Evolutionary conservation across 2,888 invertebrate genomes (phyloP), one percentile per base, ranked within the genome.

Genomic region (Timema podura): DNA sequence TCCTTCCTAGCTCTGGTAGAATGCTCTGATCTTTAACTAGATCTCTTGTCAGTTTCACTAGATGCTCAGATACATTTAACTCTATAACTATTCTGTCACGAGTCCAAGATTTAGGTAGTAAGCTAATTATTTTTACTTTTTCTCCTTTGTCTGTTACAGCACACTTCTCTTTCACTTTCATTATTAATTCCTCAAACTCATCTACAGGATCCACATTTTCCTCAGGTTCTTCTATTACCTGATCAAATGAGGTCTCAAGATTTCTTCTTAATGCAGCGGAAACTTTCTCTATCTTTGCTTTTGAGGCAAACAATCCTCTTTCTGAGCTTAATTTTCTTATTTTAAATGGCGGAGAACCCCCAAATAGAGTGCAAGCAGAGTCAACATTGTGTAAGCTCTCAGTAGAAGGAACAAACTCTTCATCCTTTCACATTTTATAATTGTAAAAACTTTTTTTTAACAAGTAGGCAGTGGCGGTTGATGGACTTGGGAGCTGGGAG

Each of bases 1-100:
- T 54, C 57, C 30, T 57, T 57, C 57, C 57, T 9, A n/a, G 57
- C 57, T 57, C 57, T 57, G n/a, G n/a, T n/a, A n/a, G n/a, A n/a
- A n/a, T n/a, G 57, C 57, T n/a, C 15, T 57, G 15, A 11, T 57
- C 57, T 57, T 57, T 57, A 8, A 57, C 57, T 57, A 57, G 13
- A 30, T 57, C 0, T 57, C 57, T 57, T 57, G 57, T 57, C 57
- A 57, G 57, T 57, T 57, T 57, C 13, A 13, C 57, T 30, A 57
- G 57, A 57, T 9, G 13, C 8, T 13, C 57, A 11, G 57, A 57
- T n/a, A 13, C 57, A 30, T n/a, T 13, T 15, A 57, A 57, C 57
- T 57, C 57, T n/a, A 0, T 57, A 57, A n/a, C 57, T 57, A 57
- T 57, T 57, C 13, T 57, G 9, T 57, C 16, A 9, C n/a, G 0